Base-by-base conservation (phyloP, 2,797 vertebrate species). In the Miopithecus talapoin region DNA sequence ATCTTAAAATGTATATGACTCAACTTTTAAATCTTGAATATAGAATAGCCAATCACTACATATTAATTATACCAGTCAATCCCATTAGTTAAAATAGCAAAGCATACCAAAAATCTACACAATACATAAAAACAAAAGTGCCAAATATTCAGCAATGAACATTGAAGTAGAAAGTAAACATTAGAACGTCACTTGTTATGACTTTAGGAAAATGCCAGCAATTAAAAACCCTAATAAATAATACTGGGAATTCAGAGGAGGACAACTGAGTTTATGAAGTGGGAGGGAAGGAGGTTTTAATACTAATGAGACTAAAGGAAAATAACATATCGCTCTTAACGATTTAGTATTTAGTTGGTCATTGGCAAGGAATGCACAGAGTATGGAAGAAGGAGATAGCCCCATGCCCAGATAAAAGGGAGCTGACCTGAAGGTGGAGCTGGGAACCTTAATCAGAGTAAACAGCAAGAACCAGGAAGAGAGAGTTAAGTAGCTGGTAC, bases 391-490 rank as follows among this genome's bases (percentile, higher is more conserved):
- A 46, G 57, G 53, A 96, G 97, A 96, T 97, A 97, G 55, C 24
- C 30, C 28, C 57, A 46, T 55, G 46, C 55, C 46, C 78, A 94
- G 97, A 97, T 97, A 97, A 97, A 96, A 91, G 86, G 53, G 91
- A 53, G n/a, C 22, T 81, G n/a, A 48, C 74, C 43, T 89, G 41
- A 78, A 89, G 89, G 79, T 90, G 80, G 87, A 84, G 89, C 93
- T 89, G 43, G 78, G 68, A 86, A 39, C 33, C n/a, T 50, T 95
- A 81, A 94, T 92, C 91, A 64, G 84, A 74, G 48, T 91, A 84
- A 93, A 85, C 50, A 64, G 43, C 50, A 85, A 72, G 55, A 94
- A 5, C 22, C n/a, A 57, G 55, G n/a, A 30, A 72, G 39, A 89
- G 46, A 39, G 16, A 48, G 48, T 70, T 81, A 48, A 83, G 83